phyloP scores from a whole-genome alignment of 2,797 vertebrate genomes.

The Clarias fuscus region DNA sequence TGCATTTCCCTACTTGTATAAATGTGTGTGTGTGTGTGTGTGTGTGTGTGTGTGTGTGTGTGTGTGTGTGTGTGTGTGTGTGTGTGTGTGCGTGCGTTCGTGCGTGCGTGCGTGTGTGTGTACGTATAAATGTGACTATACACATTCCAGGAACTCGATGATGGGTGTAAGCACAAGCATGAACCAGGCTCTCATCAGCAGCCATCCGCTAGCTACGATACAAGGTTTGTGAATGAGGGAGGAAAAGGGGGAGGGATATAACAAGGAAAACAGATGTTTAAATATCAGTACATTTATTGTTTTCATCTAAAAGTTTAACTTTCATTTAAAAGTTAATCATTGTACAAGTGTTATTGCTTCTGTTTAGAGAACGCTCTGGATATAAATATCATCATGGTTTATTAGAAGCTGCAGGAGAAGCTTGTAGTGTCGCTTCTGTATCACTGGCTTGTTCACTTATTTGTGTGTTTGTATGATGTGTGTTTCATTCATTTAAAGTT shows the following conservation, averaged over 20 bases:
- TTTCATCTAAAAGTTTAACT: neutral
- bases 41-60: conserved; percentile 52
- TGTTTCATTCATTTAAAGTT: neutral
- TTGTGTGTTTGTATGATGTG: neutral
- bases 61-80: conserved; percentile 48
- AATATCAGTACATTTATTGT: neutral
- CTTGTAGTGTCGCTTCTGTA: neutral
- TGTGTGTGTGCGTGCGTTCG: conserved; percentile 51
- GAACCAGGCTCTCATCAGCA: conserved; percentile 86
- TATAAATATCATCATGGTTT: conserved; percentile 6
- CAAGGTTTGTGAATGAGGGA: conserved; percentile 77
- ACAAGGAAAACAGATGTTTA: neutral
- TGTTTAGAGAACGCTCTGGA: neutral
- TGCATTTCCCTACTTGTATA: conserved; percentile 48
- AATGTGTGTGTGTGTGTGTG: conserved; percentile 46
- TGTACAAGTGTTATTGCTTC: neutral
- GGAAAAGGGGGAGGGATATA: neutral
- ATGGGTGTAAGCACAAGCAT: conserved; percentile 89
- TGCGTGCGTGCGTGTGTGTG: conserved; percentile 42
- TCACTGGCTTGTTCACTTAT: neutral
- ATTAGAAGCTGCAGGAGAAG: neutral
- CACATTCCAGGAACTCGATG: conserved; percentile 84
- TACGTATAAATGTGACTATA: conserved; percentile 46
- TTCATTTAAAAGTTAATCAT: neutral
- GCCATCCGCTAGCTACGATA: conserved; percentile 89